Conservation (phyloP, 2,888 invertebrate species). For the Pterostichus madidus region DNA sequence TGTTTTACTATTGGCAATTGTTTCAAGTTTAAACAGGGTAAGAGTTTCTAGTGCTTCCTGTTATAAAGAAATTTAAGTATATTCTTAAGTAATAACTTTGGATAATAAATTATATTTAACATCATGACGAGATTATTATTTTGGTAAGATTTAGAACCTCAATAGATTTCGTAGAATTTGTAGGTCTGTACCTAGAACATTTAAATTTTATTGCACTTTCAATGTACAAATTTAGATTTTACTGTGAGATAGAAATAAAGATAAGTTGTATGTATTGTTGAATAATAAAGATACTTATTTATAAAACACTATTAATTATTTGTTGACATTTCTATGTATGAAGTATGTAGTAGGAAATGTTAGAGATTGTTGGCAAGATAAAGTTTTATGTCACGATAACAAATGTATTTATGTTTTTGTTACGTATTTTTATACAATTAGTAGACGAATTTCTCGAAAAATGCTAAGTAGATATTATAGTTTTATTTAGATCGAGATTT, state of each 20-base stretch:
- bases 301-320: slow-evolving; percentile 3
- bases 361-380: slow-evolving; percentile 23
- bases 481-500: no score
- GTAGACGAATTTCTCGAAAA: no score
- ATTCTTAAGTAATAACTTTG: neutral
- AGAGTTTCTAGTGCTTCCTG: neutral
- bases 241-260: neutral
- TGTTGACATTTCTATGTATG: neutral
- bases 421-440: no score
- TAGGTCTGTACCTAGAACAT: no score
- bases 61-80: neutral
- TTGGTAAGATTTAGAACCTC: neutral
- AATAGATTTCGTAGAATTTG: no score
- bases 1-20: slow-evolving; percentile 20
- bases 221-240: neutral
- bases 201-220: no score
- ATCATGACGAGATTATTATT: neutral
- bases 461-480: no score
- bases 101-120: neutral
- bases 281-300: slow-evolving; percentile 17
- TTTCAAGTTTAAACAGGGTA: slow-evolving; percentile 8
- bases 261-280: neutral
- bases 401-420: slow-evolving; percentile 2
- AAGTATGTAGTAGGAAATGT: slow-evolving; percentile 25
- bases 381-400: slow-evolving; percentile 10